Percentiles rank a stretch among this genome's conserved stretches.
Conservation (phyloP, 1,140 invertebrate genomes). For the Leptinotarsa texana region DNA sequence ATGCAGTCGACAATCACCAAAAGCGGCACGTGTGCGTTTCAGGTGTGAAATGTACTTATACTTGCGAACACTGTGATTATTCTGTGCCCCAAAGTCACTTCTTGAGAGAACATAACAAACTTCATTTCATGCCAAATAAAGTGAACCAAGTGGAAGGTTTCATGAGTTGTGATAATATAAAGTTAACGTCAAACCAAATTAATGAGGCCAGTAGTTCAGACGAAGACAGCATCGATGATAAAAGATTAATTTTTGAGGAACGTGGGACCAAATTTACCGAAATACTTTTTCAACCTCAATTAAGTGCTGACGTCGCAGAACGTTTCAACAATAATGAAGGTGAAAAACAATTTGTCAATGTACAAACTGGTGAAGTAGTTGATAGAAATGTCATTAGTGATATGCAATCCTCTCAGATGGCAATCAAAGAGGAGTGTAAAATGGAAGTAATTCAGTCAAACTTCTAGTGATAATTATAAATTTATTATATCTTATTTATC, state of each 20-base stretch:
- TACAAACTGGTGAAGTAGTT: conserved; percentile 60
- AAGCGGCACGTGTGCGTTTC: conserved; percentile 69
- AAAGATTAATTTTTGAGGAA: conserved; percentile 55
- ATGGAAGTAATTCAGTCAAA: conserved; percentile 50
- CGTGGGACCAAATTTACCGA: conserved; percentile 44
- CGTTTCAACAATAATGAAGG: conserved; percentile 53
- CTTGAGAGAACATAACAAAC: conserved; percentile 76
- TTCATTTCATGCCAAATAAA: conserved; percentile 70
- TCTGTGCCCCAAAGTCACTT: conserved; percentile 77
- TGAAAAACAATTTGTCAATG: conserved; percentile 61
- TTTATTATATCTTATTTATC: conserved; percentile 30
- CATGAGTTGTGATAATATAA: conserved; percentile 62
- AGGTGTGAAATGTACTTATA: conserved; percentile 63
- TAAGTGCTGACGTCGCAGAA: conserved; percentile 39
- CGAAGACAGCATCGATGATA: conserved; percentile 47
- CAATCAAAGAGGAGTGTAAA: conserved; percentile 19
- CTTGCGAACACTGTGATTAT: conserved; percentile 84
- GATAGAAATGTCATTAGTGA: conserved; percentile 38
- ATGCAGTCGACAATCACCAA: conserved; percentile 75
- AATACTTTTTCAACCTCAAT: conserved; percentile 39
- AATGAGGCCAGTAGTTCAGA: conserved; percentile 42
- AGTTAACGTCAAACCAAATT: conserved; percentile 55
- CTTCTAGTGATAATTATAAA: conserved; percentile 53
- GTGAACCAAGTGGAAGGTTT: conserved; percentile 67
- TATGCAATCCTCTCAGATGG: conserved; percentile 21